Evolutionary conservation across 2,888 invertebrate species (phyloP), one percentile per base, ranked within the genome.

Genomic region (Lydus trimaculatus): DNA sequence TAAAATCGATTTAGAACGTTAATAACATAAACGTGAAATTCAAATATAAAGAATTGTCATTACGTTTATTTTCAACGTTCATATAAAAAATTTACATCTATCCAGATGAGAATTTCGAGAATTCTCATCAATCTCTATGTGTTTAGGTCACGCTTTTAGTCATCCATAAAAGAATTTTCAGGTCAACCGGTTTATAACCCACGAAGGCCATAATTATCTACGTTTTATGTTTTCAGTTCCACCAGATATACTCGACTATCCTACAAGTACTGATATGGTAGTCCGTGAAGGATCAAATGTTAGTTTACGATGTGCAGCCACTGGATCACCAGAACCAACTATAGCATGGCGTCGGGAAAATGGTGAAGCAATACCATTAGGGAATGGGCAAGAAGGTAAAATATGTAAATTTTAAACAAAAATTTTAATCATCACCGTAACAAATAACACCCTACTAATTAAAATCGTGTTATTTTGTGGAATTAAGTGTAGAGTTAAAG

Each of bases 341-440:
- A 94, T 96, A 84, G 92, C 90, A 73, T 97, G 96, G 96, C 87
- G 93, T 74, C 87, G 95, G 73, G 95, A 95, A 83, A 92, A 92
- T 81, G 90, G 91, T 67, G 90, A 90, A 79, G 87, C 90, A 68
- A 93, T 94, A 81, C 89, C 90, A 31, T 82, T 91, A 61, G 87
- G 89, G 61, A 90, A 89, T 74, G 91, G 91, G 36, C 86, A 88
- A 76, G 90, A 91, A 88, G 91, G 92, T 92, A 82, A 83, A 82
- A n/a, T n/a, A n/a, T n/a, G n/a, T n/a, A 36, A 11, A 13, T 9
- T 25, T 20, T 20, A 13, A 1, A 43, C 2, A 13, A 15, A n/a
- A 63, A 36, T 4, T 33, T 23, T 15, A 9, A 20, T 31, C 13
- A 20, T 31, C 7, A 20, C n/a, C 15, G 5, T 17, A 15, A 15